Conservation (phyloP, 30 jellyfish, hydroid and myxozoan genomes). For the Chrysaora quinquecirrha region DNA sequence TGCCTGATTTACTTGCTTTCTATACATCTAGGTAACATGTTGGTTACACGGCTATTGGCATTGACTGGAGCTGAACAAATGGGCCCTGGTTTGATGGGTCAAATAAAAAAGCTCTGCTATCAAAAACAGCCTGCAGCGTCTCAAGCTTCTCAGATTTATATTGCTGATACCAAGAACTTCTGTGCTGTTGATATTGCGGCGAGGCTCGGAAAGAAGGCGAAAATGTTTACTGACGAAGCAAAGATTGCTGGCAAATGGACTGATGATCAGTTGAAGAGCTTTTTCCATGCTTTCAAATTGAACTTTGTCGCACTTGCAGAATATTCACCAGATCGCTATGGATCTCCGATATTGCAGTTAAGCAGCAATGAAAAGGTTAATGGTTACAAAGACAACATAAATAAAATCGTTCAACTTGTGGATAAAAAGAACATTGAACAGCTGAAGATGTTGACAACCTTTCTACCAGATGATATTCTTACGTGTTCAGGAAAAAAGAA, state of each 20-base stretch:
- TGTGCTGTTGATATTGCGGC: background rate
- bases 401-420: background rate
- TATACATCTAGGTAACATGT: background rate
- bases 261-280: background rate
- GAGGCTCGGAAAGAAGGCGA: background rate
- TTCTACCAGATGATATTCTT: too few relatives aligned
- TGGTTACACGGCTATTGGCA: background rate
- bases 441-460: slow-evolving; percentile 13
- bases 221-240: background rate
- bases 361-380: background rate
- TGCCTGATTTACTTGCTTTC: too few relatives aligned
- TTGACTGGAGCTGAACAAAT: background rate
- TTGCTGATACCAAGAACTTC: slow-evolving; percentile 15
- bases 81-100: background rate
- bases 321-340: background rate
- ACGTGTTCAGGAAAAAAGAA: background rate
- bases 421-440: slow-evolving; percentile 8
- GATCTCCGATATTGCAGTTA: background rate
- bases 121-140: slow-evolving; percentile 1
- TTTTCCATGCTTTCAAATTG: background rate
- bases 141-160: too few relatives aligned
- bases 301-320: slow-evolving; percentile 8
- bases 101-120: slow-evolving; percentile 7
- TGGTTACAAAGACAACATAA: slow-evolving; percentile 16
- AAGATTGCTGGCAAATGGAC: background rate